phyloP scores from a whole-genome alignment of 64 coral and sea anemone genomes.

The Montipora capricornis region DNA sequence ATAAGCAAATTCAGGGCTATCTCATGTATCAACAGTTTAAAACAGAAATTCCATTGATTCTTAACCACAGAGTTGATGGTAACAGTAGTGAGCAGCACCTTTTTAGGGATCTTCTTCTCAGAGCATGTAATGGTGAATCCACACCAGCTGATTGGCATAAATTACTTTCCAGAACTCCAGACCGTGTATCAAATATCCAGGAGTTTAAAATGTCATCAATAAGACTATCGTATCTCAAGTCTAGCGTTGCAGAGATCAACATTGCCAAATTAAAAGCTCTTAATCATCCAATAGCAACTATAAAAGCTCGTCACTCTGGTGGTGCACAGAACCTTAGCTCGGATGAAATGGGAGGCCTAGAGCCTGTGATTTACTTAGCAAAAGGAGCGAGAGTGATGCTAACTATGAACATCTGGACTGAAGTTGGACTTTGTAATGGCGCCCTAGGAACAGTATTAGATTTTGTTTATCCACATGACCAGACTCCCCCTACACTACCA shows the following conservation, averaged over 20 bases:
- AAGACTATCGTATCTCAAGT: too few relatives aligned
- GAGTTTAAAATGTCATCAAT: too few relatives aligned
- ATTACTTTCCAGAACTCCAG: too few relatives aligned
- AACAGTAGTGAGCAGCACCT: too few relatives aligned
- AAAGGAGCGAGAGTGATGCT: constrained; percentile 76
- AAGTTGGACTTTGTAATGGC: constrained; percentile 80
- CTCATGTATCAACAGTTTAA: too few relatives aligned
- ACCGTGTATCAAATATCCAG: too few relatives aligned
- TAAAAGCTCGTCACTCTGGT: constrained; percentile 60
- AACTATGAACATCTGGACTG: constrained; percentile 65
- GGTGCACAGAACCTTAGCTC: constrained; percentile 49
- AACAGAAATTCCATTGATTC: too few relatives aligned
- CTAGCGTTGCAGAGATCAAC: constrained; percentile 34
- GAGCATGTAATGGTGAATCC: too few relatives aligned
- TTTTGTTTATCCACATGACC: constrained; percentile 62
- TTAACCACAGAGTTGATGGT: too few relatives aligned
- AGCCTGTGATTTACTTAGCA: constrained; percentile 57
- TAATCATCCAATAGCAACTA: constrained; percentile 54
- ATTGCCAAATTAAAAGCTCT: constrained; percentile 39
- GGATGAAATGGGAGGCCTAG: constrained; percentile 61
- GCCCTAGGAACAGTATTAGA: constrained; percentile 74
- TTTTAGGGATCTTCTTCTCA: too few relatives aligned
- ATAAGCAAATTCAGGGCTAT: too few relatives aligned
- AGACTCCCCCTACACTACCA: constrained; percentile 48
- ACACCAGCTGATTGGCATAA: too few relatives aligned